These are phyloP conservation scores for Temnothorax nylanderi DNA, from an alignment of 1,140 invertebrate species.

Conservation along the genomic window DNA sequence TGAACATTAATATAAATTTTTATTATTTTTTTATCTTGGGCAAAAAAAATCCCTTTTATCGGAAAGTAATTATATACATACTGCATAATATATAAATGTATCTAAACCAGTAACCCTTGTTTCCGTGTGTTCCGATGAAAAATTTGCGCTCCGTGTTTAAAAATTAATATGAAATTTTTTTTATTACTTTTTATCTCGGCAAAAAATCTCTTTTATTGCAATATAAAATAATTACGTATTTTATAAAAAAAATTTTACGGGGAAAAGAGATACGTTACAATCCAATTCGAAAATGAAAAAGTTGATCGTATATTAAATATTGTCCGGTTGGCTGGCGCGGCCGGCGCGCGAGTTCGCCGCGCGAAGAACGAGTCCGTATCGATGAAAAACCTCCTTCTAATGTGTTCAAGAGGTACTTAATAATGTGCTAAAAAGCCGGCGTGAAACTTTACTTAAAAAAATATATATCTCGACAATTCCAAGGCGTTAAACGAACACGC, in stretches of 20 bases:
- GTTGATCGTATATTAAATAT: constrained; percentile 59
- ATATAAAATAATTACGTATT: constrained; percentile 62
- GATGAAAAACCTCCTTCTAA: constrained; percentile 27
- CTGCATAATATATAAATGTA: constrained; percentile 59
- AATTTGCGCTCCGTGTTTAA: constrained; percentile 54
- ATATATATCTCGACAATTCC: constrained; percentile 2
- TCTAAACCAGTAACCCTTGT: constrained; percentile 59
- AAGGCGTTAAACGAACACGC: constrained; percentile 36
- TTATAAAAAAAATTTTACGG: constrained; percentile 54
- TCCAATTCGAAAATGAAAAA: constrained; percentile 49
- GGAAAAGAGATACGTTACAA: constrained; percentile 46
- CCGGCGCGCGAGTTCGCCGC: neutral
- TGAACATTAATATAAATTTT: constrained; percentile 52
- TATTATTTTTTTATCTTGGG: constrained; percentile 53
- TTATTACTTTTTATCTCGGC: constrained; percentile 61
- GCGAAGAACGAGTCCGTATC: neutral
- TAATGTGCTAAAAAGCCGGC: neutral
- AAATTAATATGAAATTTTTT: constrained; percentile 63
- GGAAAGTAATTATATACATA: constrained; percentile 55
- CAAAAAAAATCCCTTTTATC: constrained; percentile 53
- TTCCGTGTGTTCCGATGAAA: constrained; percentile 52
- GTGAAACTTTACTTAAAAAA: neutral
- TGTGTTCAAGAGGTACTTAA: neutral
- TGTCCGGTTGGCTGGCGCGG: constrained; percentile 21
- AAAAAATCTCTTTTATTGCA: constrained; percentile 60